Conservation (phyloP, 2,888 invertebrate genomes). For the Azorinus chamasolen region DNA sequence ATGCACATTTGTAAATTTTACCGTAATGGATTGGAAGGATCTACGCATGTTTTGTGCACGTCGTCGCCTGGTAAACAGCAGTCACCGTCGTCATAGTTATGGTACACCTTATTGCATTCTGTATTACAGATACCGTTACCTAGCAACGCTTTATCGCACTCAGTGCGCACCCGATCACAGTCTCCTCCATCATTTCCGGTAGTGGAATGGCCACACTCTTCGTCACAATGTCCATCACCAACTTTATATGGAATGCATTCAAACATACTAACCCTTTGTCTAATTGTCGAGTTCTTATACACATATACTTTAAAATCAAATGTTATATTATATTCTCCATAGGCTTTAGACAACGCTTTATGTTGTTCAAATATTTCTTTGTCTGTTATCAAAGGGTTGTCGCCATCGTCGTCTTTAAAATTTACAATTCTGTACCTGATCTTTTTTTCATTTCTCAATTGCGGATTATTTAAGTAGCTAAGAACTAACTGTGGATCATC, state of each 20-base stretch:
- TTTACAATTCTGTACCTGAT: slow-evolving; percentile 79
- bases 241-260: slow-evolving; percentile 78
- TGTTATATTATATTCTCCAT: slow-evolving; percentile 80
- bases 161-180: slow-evolving; percentile 75
- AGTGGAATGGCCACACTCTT: slow-evolving; percentile 75
- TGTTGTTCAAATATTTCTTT: slow-evolving; percentile 78
- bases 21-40: slow-evolving; percentile 79
- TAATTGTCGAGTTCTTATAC: slow-evolving; percentile 72
- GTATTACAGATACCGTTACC: slow-evolving; percentile 81
- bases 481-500: slow-evolving; percentile 80
- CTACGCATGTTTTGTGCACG: slow-evolving; percentile 73
- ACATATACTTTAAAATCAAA: slow-evolving; percentile 67
- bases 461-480: slow-evolving; percentile 69
- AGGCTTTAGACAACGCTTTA: slow-evolving; percentile 73
- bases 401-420: slow-evolving; percentile 77
- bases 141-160: slow-evolving; percentile 64
- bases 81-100: slow-evolving; percentile 82
- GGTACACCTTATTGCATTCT: slow-evolving; percentile 79
- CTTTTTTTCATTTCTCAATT: slow-evolving; percentile 70
- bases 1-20: no score
- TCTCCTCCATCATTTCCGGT: slow-evolving; percentile 85
- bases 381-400: slow-evolving; percentile 73
- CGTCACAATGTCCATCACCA: slow-evolving; percentile 80
- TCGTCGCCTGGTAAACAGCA: slow-evolving; percentile 75
- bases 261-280: slow-evolving; percentile 73